Evolutionary conservation across 2,113 vertebrate species (phyloP).

Genomic region (Ceuthmochares aereus): DNA sequence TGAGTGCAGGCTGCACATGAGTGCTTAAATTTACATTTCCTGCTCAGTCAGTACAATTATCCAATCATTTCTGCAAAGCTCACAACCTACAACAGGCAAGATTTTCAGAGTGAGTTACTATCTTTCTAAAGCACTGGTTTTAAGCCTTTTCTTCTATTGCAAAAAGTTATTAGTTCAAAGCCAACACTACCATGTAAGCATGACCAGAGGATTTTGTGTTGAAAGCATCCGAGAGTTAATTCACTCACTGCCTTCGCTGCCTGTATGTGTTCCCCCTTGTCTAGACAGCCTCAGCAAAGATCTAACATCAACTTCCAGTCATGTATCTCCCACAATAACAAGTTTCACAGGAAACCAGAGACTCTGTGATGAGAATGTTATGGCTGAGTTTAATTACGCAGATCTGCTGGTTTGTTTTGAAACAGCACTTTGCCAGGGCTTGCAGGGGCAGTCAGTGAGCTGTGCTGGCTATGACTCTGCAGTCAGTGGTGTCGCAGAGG

Average conservation of each 20-base stretch:
- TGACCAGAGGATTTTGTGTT: neutral
- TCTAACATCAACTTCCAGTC: neutral
- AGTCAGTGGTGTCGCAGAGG: neutral
- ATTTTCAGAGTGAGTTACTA: neutral
- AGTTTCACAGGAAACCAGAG: neutral
- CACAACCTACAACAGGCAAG: neutral
- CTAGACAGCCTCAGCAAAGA: neutral
- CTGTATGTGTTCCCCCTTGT: neutral
- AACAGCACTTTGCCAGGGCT: neutral
- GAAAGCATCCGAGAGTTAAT: neutral
- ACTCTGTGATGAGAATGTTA: neutral
- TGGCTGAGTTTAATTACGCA: neutral
- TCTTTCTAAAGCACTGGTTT: neutral
- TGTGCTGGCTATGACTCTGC: neutral
- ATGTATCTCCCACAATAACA: neutral
- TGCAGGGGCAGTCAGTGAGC: neutral
- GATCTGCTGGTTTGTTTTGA: neutral
- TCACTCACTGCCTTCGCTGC: neutral
- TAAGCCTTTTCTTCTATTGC: neutral
- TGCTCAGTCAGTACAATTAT: neutral
- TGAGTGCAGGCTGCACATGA: accelerated
- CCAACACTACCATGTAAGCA: neutral
- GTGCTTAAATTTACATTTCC: neutral
- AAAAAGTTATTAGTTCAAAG: neutral
- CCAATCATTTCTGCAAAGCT: neutral